Conservation (phyloP, 2,797 vertebrate genomes). For the Periparus ater region DNA sequence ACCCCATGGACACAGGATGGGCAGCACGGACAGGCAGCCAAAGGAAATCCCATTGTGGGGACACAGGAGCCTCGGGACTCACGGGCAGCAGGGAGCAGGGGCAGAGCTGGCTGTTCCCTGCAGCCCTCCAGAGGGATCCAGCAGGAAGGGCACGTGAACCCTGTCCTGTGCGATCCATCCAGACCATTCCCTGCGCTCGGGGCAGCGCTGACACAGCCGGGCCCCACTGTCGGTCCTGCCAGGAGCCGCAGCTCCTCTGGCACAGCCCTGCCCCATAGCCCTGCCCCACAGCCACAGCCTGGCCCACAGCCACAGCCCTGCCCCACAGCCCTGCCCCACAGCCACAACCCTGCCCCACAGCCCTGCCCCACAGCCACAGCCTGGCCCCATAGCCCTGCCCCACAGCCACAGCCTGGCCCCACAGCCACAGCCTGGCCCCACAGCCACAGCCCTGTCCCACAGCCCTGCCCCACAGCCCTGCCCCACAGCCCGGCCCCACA, state of each 20-base stretch:
- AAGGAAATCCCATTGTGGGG: rapidly evolving
- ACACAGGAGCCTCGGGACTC: rapidly evolving
- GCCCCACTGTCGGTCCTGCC: rapidly evolving
- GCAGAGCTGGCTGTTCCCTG: neutral
- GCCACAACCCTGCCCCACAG: too few relatives aligned
- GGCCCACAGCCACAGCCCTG: too few relatives aligned
- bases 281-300: too few relatives aligned
- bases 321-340: too few relatives aligned
- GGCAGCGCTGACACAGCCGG: neutral
- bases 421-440: too few relatives aligned
- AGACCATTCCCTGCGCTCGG: neutral
- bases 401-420: neutral
- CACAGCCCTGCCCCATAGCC: too few relatives aligned
- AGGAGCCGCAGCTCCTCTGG: neutral
- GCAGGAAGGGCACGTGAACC: neutral
- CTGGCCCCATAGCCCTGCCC: too few relatives aligned
- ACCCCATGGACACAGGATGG: neutral
- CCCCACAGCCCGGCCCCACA: too few relatives aligned
- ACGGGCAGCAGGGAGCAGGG: neutral
- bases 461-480: neutral
- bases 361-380: too few relatives aligned
- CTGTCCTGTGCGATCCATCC: neutral
- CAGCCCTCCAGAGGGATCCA: neutral
- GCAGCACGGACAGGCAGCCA: neutral
- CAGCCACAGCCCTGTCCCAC: too few relatives aligned